These are phyloP conservation scores for Glossosoma conforme DNA, from an alignment of 1,140 invertebrate genomes.

Conservation along the genomic window DNA sequence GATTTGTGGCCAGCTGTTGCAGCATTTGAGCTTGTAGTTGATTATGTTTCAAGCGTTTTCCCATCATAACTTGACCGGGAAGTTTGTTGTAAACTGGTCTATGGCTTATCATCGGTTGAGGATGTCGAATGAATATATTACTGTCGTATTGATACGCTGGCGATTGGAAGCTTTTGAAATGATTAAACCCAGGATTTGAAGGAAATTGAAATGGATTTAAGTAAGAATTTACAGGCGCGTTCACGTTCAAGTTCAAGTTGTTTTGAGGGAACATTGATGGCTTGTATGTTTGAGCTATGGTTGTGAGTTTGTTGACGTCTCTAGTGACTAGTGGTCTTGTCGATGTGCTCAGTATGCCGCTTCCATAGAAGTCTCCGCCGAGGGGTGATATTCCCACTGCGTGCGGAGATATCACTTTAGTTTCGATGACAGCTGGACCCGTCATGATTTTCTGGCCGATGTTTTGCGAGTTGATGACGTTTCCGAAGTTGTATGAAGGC, in stretches of 20 bases:
- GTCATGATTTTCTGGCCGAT: conserved; percentile 22
- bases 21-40: conserved; percentile 32
- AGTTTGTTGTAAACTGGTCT: conserved; percentile 19
- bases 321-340: conserved; percentile 41
- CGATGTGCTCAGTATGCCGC: conserved; percentile 32
- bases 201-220: conserved; percentile 43
- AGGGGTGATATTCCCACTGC: conserved; percentile 11
- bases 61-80: conserved; percentile 22
- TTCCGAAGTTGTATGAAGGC: conserved; percentile 17
- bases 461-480: conserved; percentile 7
- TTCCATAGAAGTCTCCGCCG: conserved; percentile 12
- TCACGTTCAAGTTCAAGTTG: conserved; percentile 32
- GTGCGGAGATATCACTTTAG: conserved; percentile 19
- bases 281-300: conserved; percentile 45
- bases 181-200: conserved; percentile 34
- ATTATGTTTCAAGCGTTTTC: conserved; percentile 24
- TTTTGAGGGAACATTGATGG: conserved; percentile 36
- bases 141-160: conserved; percentile 24
- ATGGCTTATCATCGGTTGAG: conserved; percentile 18
- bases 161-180: conserved; percentile 41
- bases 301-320: conserved; percentile 44
- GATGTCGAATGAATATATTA: conserved; percentile 23
- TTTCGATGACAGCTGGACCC: conserved; percentile 16
- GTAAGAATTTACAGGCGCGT: conserved; percentile 45
- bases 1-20: conserved; percentile 37